A percentile compares a stretch with the other conserved stretches of the same genome.
Evolutionary conservation across 2,888 invertebrate genomes (phyloP).

Genomic region (Platerodrilus igneus): DNA sequence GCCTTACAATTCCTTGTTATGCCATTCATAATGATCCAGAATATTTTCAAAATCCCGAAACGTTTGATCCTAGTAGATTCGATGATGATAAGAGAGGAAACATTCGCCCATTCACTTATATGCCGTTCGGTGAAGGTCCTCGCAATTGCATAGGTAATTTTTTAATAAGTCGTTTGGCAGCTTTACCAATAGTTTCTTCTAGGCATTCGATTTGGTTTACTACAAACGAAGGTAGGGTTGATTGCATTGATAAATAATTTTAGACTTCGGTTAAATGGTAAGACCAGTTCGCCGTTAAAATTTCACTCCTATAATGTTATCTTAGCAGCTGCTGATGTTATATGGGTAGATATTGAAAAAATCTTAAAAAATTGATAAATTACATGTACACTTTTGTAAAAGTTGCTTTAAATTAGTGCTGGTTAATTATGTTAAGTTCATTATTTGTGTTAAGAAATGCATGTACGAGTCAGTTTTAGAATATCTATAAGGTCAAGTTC

Average conservation of each 20-base stretch:
- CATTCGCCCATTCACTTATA: slow-evolving; percentile 52
- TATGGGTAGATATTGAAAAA: slow-evolving; percentile 11
- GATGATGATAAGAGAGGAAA: slow-evolving; percentile 50
- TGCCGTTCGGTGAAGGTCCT: slow-evolving; percentile 58
- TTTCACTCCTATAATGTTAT: slow-evolving; percentile 18
- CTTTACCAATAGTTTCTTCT: not conserved
- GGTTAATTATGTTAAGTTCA: too few relatives aligned
- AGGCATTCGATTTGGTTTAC: slow-evolving; percentile 30
- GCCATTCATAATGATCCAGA: slow-evolving; percentile 15
- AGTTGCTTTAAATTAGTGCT: too few relatives aligned
- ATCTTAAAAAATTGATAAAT: too few relatives aligned
- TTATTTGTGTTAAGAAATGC: too few relatives aligned
- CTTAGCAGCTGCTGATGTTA: slow-evolving; percentile 12
- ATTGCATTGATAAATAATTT: slow-evolving; percentile 27
- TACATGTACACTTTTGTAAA: too few relatives aligned
- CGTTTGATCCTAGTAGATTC: slow-evolving; percentile 44
- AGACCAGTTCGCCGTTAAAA: slow-evolving; percentile 28
- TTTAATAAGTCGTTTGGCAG: too few relatives aligned
- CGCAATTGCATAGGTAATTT: slow-evolving; percentile 54
- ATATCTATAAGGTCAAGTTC: too few relatives aligned
- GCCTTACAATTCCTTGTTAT: slow-evolving; percentile 6
- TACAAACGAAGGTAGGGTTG: slow-evolving; percentile 34
- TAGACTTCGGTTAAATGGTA: slow-evolving; percentile 26
- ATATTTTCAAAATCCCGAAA: slow-evolving; percentile 14
- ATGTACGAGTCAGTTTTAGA: too few relatives aligned